Evolutionary conservation across 2,113 vertebrate genomes (phyloP).

Genomic region (Fulica atra): DNA sequence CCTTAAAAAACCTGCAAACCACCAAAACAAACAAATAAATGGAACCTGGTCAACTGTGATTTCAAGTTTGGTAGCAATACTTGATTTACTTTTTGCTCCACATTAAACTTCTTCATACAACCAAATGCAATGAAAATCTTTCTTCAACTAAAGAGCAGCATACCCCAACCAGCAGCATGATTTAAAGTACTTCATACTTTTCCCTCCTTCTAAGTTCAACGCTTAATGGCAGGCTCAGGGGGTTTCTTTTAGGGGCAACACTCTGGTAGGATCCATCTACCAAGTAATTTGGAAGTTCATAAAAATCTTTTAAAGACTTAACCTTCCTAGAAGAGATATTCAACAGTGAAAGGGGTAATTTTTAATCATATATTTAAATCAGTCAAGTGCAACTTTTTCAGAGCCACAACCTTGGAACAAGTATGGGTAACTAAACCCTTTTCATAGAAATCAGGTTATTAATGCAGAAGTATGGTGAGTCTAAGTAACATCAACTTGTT

Average conservation of each 20-base stretch:
- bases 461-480: not conserved
- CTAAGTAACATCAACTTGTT: not conserved
- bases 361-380: not conserved
- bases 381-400: not conserved
- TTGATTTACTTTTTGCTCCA: constrained; percentile 25
- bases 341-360: not conserved
- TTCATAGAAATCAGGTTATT: not conserved
- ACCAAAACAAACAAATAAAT: not conserved
- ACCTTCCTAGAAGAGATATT: not conserved
- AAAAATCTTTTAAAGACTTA: not conserved
- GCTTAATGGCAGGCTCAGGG: not conserved
- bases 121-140: constrained; percentile 33
- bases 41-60: not conserved
- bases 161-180: not conserved
- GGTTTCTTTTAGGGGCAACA: not conserved
- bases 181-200: not conserved
- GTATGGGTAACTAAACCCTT: not conserved
- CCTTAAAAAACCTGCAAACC: not conserved
- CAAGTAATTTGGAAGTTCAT: not conserved
- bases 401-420: not conserved
- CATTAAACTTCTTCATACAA: constrained; percentile 50
- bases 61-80: constrained; percentile 43
- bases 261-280: not conserved
- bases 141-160: not conserved
- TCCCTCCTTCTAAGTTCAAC: not conserved